Percentiles rank a stretch among this genome's conserved stretches.
Conservation (phyloP, 2,888 invertebrate species). For the Synanthedon tipuliformis region DNA sequence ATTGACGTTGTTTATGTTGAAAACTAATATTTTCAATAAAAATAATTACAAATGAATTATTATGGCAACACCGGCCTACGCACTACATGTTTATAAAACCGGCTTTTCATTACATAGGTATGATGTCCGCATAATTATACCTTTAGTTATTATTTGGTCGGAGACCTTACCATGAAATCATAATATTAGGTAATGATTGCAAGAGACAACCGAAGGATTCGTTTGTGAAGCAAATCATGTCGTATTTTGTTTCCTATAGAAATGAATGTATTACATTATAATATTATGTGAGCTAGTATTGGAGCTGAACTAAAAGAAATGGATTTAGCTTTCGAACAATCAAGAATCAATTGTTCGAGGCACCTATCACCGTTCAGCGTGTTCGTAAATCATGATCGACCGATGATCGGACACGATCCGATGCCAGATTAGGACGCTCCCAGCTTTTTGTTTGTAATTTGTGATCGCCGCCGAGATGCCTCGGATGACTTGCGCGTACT, state of each 20-base stretch:
- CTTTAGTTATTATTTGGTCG: too few relatives aligned
- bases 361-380: constrained; percentile 55
- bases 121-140: too few relatives aligned
- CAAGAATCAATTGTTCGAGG: constrained; percentile 54
- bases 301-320: constrained; percentile 5
- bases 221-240: too few relatives aligned
- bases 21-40: too few relatives aligned
- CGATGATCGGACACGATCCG: constrained; percentile 60
- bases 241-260: not conserved
- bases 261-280: not conserved
- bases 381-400: constrained; percentile 66
- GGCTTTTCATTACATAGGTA: too few relatives aligned
- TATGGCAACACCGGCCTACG: too few relatives aligned
- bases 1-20: too few relatives aligned
- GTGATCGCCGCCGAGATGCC: constrained; percentile 55
- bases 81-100: too few relatives aligned
- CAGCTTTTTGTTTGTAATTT: constrained; percentile 63
- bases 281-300: constrained; percentile 5
- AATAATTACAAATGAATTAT: too few relatives aligned
- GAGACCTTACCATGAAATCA: too few relatives aligned
- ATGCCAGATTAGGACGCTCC: constrained; percentile 62
- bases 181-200: too few relatives aligned
- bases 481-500: constrained; percentile 50
- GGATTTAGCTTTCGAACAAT: constrained; percentile 34
- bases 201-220: too few relatives aligned